Evolutionary conservation across 2,888 invertebrate species (phyloP).

Genomic region (Periphyllus acericola): DNA sequence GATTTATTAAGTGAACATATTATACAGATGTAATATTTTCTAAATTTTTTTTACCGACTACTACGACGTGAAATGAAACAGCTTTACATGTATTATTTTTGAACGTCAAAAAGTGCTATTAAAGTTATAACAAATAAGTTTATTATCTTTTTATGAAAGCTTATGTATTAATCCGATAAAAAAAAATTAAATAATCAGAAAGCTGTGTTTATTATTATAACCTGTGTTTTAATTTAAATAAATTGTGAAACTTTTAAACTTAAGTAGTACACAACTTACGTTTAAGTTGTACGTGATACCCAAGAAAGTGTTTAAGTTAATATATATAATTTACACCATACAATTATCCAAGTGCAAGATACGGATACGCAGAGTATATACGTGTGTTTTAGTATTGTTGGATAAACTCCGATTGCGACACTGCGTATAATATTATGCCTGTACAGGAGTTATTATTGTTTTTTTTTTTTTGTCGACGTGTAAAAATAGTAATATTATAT

Average conservation of each 20-base stretch:
- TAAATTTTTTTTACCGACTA: too few species aligned
- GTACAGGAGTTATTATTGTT: too few species aligned
- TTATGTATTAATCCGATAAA: neutral
- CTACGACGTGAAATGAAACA: too few species aligned
- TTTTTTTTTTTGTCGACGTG: too few species aligned
- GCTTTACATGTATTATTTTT: too few species aligned
- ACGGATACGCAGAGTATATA: neutral
- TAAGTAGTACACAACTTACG: neutral
- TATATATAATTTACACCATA: neutral
- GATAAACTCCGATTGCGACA: neutral
- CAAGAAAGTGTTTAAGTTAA: neutral
- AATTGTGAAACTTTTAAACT: slow-evolving; percentile 11
- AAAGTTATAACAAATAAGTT: neutral
- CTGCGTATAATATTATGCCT: too few species aligned
- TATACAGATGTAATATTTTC: too few species aligned
- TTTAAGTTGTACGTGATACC: neutral
- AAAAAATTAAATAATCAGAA: slow-evolving; percentile 8
- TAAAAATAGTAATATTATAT: too few species aligned
- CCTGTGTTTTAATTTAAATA: neutral
- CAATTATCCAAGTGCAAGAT: neutral
- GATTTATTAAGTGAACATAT: too few species aligned
- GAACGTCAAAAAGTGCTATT: too few species aligned
- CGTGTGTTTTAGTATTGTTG: neutral
- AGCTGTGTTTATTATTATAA: neutral
- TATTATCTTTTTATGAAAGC: neutral